phyloP scores from a whole-genome alignment of 2,888 invertebrate genomes.

The Drosophila melanosoma region DNA sequence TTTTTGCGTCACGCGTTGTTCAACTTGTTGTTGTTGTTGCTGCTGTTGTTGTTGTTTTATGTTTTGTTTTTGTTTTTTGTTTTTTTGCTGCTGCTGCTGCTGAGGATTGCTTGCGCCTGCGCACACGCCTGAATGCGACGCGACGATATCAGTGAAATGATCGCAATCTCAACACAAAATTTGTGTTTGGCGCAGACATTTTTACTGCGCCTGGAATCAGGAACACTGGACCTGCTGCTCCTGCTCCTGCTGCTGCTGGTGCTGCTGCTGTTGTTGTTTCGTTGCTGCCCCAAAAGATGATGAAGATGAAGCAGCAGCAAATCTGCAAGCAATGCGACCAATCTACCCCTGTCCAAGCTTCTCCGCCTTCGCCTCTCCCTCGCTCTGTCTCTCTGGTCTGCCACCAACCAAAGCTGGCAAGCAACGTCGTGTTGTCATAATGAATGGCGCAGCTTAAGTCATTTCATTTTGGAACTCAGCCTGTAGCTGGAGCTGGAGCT shows the following conservation, averaged over 20 bases:
- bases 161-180: slow-evolving; percentile 80
- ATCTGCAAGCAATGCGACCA: slow-evolving; percentile 71
- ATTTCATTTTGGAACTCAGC: slow-evolving; percentile 81
- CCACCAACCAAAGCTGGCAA: slow-evolving; percentile 29
- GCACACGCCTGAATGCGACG: slow-evolving; percentile 79
- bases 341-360: slow-evolving; percentile 44
- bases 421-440: slow-evolving; percentile 83
- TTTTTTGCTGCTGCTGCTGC: slow-evolving; percentile 24
- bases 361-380: slow-evolving; percentile 8
- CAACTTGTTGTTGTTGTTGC: slow-evolving; percentile 50
- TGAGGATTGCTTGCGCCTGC: slow-evolving; percentile 69
- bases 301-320: slow-evolving; percentile 77
- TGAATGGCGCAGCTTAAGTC: slow-evolving; percentile 84
- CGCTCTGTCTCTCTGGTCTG: slow-evolving; percentile 5
- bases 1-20: slow-evolving; percentile 82
- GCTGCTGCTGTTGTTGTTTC: slow-evolving; percentile 23
- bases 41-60: slow-evolving; percentile 7
- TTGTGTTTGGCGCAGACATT: slow-evolving; percentile 80
- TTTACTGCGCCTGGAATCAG: slow-evolving; percentile 62
- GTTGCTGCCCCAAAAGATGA: slow-evolving; percentile 64
- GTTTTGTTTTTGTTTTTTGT: neutral
- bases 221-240: slow-evolving; percentile 45
- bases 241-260: slow-evolving; percentile 10
- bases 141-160: slow-evolving; percentile 78
- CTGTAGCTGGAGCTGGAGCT: slow-evolving; percentile 52